phyloP scores from a whole-genome alignment of 2,888 invertebrate genomes.

The Nemurella pictetii region DNA sequence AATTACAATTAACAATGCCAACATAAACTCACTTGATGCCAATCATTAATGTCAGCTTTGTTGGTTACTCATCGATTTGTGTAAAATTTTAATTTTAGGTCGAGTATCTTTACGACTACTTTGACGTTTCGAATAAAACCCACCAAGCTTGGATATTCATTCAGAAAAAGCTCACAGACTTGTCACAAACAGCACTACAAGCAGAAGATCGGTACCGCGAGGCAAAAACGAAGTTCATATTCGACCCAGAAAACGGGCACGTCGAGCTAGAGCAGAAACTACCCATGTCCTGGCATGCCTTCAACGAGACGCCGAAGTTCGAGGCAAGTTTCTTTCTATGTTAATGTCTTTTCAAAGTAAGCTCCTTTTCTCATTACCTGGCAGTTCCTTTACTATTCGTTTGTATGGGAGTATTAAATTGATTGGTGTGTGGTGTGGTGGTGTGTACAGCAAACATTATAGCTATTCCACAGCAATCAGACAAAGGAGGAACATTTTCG shows the following conservation, averaged over 20 bases:
- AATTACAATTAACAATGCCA: neutral
- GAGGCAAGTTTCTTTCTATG: constrained; percentile 55
- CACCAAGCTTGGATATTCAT: constrained; percentile 66
- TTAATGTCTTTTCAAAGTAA: too few relatives aligned
- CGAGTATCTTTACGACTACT: constrained; percentile 74
- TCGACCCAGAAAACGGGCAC: constrained; percentile 76
- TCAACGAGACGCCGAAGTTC: constrained; percentile 83
- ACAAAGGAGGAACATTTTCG: too few relatives aligned
- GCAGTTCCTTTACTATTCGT: too few relatives aligned
- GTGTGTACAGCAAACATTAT: too few relatives aligned
- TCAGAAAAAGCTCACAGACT: constrained; percentile 70
- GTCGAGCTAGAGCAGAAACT: constrained; percentile 82
- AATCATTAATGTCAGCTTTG: too few relatives aligned
- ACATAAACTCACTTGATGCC: too few relatives aligned
- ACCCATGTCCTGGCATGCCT: constrained; percentile 90
- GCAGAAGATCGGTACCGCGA: constrained; percentile 79
- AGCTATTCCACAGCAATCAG: too few relatives aligned
- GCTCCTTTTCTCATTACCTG: too few relatives aligned
- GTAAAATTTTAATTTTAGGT: constrained; percentile 42
- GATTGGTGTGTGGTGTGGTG: too few relatives aligned
- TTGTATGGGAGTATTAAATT: too few relatives aligned
- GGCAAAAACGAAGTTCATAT: constrained; percentile 84
- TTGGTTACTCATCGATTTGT: too few relatives aligned
- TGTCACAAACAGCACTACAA: constrained; percentile 77
- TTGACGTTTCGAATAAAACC: constrained; percentile 70